These are phyloP conservation scores for Ivindomyrus marchei DNA, from an alignment of 2,113 vertebrate genomes.

Conservation along the genomic window DNA sequence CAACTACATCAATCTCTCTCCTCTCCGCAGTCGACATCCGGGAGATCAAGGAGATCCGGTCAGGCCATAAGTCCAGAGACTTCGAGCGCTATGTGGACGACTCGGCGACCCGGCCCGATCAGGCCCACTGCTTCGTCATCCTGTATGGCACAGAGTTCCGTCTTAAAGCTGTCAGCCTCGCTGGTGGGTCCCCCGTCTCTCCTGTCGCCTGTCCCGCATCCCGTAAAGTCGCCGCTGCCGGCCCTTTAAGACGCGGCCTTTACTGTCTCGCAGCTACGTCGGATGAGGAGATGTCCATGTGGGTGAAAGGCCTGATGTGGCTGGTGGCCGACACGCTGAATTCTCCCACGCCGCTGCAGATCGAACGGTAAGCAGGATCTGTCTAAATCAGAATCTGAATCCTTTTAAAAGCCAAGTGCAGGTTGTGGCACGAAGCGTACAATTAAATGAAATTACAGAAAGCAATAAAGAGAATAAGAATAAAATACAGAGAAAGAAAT, in stretches of 20 bases:
- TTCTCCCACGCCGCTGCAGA: conserved; percentile 87
- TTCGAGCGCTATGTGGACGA: conserved; percentile 96
- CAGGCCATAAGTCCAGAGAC: conserved; percentile 84
- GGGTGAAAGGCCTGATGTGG: conserved; percentile 94
- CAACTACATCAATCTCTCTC: neutral
- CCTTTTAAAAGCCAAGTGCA: neutral
- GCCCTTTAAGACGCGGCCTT: neutral
- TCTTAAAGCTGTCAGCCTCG: conserved; percentile 89
- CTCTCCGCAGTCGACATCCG: conserved; percentile 81
- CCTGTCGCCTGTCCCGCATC: neutral
- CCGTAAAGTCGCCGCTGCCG: neutral
- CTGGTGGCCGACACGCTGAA: conserved; percentile 81
- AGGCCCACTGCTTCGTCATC: conserved; percentile 88
- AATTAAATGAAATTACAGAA: neutral
- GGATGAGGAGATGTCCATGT: conserved; percentile 94
- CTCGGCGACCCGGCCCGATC: conserved; percentile 70
- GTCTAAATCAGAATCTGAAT: neutral
- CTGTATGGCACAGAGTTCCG: conserved; percentile 92
- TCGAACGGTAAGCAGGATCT: conserved; percentile 72
- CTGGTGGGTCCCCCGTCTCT: conserved; percentile 62
- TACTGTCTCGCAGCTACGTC: conserved; percentile 73
- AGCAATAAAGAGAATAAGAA: neutral
- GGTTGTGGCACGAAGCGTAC: neutral
- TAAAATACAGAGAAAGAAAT: neutral
- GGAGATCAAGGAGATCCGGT: conserved; percentile 94